phyloP scores from a whole-genome alignment of 2,113 vertebrate species.

The Chaenogobius annularis region DNA sequence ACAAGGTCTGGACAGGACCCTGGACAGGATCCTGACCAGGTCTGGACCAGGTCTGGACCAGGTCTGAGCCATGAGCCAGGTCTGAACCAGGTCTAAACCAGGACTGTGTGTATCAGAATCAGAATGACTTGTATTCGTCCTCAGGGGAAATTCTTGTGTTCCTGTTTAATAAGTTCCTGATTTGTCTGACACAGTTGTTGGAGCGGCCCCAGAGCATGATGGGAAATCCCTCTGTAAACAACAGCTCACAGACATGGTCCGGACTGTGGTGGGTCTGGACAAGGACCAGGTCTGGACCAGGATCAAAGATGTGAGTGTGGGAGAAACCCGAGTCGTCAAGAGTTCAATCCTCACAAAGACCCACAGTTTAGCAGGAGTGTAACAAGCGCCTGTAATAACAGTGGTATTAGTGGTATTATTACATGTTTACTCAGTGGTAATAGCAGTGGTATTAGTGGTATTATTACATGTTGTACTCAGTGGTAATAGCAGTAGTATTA shows the following conservation, averaged over 20 bases:
- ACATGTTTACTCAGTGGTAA: too few relatives aligned
- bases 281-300: background rate
- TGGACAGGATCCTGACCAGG: too few relatives aligned
- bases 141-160: too few relatives aligned
- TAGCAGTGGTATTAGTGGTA: too few relatives aligned
- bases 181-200: background rate
- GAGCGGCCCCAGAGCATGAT: constrained; percentile 34
- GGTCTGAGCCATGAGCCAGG: background rate
- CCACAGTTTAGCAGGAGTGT: background rate
- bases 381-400: too few relatives aligned
- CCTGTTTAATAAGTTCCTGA: background rate
- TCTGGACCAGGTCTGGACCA: background rate
- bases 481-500: too few relatives aligned
- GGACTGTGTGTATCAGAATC: too few relatives aligned
- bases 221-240: constrained; percentile 37
- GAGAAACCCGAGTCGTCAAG: background rate
- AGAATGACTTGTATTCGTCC: too few relatives aligned
- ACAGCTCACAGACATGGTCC: background rate
- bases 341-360: too few relatives aligned
- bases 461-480: too few relatives aligned
- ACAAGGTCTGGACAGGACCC: background rate
- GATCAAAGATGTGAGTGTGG: background rate
- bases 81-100: background rate
- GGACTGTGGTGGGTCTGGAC: constrained; percentile 13
- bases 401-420: too few relatives aligned